These are phyloP conservation scores for Galeopterus variegatus DNA, from an alignment of 2,113 vertebrate species.

Conservation along the genomic window DNA sequence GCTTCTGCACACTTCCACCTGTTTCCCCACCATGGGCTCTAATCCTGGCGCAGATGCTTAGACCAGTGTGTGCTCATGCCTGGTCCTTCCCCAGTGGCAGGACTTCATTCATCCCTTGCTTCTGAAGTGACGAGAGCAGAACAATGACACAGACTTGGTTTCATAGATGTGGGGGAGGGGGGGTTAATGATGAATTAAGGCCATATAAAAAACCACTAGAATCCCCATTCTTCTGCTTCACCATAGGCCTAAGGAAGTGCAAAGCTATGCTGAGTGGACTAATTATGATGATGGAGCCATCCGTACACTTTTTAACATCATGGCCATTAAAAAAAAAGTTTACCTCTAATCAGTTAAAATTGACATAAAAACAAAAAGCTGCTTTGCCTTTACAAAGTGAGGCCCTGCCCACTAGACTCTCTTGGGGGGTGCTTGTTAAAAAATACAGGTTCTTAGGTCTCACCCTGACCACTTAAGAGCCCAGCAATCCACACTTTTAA, in stretches of 20 bases:
- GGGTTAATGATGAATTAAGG: neutral
- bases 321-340: neutral
- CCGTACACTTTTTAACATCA: neutral
- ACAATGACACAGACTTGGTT: neutral
- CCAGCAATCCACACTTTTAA: neutral
- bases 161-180: neutral
- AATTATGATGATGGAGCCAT: neutral
- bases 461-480: neutral
- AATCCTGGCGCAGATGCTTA: neutral
- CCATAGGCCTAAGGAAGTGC: neutral
- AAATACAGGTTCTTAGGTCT: neutral
- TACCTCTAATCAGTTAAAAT: neutral
- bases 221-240: neutral
- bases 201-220: neutral
- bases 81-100: accelerated
- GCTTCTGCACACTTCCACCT: neutral
- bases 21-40: neutral
- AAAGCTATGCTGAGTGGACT: neutral
- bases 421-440: neutral
- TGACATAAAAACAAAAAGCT: neutral
- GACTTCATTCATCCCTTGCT: neutral
- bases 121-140: neutral
- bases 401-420: neutral
- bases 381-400: neutral
- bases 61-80: accelerated